Base-by-base conservation (phyloP, 2,888 invertebrate species). In the Parnassius smintheus region DNA sequence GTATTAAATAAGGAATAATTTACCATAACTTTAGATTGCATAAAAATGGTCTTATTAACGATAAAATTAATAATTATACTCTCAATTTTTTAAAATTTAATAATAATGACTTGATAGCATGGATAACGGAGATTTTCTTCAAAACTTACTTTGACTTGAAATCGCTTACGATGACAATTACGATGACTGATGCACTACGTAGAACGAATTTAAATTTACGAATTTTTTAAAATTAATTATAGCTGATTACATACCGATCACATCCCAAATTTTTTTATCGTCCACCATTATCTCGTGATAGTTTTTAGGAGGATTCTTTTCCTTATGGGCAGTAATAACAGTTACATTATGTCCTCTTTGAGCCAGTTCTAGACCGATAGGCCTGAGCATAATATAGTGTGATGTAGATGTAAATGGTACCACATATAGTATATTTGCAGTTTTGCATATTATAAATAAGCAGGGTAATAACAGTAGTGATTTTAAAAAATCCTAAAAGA, bases 311-410 rank as follows among this genome's bases (percentile, higher is more conserved):
- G 82, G 80, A 12, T 82, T 75, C 0, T 75, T 72, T 56, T 87
- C 84, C 57, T 71, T 82, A 62, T 83, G 69, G 1, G 86, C 83
- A 7, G 91, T 85, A 18, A 93, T 86, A 1, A 92, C 86, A 2
- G 92, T 92, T 1, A 93, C 90, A 70, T 93, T 89, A 68, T 93
- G 93, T 0, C 93, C 93, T 59, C 89, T 81, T n/a, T 77, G 73
- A 4, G 92, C 92, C 52, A 93, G 73, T 66, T 91, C 92, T 52
- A 91, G 69, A 3, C 92, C 88, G 35, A 93, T 82, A 0, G 88
- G 85, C 66, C 85, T 83, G 49, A 92, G 75, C 74, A 88, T 75
- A 64, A 91, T 85, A 65, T 85, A 81, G 71, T 93, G 93, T 22
- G 93, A 93, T 65, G 80, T 88, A 1, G 88, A 85, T 2, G 91